Conservation (phyloP, 2,113 vertebrate species). For the Paracanthobrama guichenoti region DNA sequence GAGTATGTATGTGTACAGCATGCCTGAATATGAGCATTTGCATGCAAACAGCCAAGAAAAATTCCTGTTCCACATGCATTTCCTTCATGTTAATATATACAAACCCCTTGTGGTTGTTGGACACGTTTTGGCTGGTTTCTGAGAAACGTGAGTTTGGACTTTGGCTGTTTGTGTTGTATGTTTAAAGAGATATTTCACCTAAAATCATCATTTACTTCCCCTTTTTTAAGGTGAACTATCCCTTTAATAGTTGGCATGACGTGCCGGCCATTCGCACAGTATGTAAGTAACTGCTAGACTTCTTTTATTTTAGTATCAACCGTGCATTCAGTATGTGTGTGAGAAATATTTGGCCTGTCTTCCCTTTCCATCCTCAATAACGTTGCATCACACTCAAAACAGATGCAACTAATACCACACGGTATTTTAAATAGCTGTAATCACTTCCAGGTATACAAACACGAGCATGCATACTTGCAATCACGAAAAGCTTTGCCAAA, state of each 20-base stretch:
- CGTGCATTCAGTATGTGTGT: background rate
- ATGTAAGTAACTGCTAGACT: background rate
- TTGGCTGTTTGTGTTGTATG: background rate
- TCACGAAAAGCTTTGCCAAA: background rate
- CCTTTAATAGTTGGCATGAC: background rate
- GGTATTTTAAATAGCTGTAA: slow-evolving; percentile 38
- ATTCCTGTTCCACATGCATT: background rate
- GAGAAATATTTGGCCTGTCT: background rate
- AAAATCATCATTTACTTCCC: background rate
- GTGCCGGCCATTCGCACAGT: background rate
- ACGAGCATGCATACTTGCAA: slow-evolving; percentile 8
- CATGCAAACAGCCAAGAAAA: slow-evolving; percentile 19
- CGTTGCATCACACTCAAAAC: background rate
- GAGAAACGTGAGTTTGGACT: slow-evolving; percentile 10
- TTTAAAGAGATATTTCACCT: background rate
- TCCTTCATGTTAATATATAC: background rate
- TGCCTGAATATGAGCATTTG: background rate
- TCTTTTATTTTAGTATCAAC: background rate
- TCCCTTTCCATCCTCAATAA: slow-evolving; percentile 3
- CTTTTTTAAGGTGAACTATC: background rate
- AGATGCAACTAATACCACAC: background rate
- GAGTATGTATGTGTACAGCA: background rate
- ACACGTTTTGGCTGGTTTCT: background rate
- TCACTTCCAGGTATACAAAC: slow-evolving; percentile 15
- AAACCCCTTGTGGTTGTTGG: background rate